phyloP scores from a whole-genome alignment of 2,797 vertebrate species.

The Acanthurus lineatus region DNA sequence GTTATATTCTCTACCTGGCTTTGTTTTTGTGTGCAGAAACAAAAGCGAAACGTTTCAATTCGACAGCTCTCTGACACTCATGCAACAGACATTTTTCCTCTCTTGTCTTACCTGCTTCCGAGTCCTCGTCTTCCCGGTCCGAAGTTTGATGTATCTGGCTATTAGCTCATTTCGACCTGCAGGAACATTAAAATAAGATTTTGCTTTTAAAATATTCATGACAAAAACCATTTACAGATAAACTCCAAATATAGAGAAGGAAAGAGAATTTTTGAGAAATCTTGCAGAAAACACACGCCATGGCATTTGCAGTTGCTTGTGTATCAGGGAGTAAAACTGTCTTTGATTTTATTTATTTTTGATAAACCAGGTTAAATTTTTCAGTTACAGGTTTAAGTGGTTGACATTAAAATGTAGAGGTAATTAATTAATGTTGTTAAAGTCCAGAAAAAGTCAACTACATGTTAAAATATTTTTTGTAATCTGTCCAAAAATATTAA shows the following conservation, averaged over 20 bases:
- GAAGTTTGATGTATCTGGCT: conserved; percentile 99
- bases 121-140: conserved; percentile 99
- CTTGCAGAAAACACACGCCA: no score
- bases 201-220: background rate
- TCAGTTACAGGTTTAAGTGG: background rate
- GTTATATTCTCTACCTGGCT: conserved; percentile 24
- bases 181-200: conserved; percentile 62
- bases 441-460: background rate
- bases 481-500: background rate
- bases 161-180: conserved; percentile 99
- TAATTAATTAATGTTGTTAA: background rate
- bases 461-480: no score
- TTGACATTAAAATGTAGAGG: background rate
- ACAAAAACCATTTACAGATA: background rate
- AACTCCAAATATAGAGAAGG: background rate
- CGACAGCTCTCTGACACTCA: conserved; percentile 73
- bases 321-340: background rate
- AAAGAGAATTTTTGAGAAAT: background rate
- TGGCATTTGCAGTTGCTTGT: background rate
- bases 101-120: conserved; percentile 96
- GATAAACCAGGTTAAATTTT: background rate
- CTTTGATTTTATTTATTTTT: background rate
- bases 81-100: conserved; percentile 78
- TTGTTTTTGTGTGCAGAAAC: conserved; percentile 71
- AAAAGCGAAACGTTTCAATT: conserved; percentile 75